Evolutionary conservation across 2,888 invertebrate genomes (phyloP).

Genomic region (Eupithecia subumbrata): DNA sequence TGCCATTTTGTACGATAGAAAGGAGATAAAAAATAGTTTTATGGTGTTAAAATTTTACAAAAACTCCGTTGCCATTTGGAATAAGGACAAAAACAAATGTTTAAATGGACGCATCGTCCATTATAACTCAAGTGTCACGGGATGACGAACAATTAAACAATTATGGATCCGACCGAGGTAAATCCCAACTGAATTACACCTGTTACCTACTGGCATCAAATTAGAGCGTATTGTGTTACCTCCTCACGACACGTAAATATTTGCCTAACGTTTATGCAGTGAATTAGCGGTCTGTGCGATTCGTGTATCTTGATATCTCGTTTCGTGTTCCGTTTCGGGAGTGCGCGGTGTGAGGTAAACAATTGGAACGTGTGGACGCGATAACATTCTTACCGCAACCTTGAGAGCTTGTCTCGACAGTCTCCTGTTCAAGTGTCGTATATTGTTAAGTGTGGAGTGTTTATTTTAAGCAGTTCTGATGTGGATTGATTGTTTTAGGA

Average conservation of each 20-base stretch:
- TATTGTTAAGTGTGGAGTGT: neutral
- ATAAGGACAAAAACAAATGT: constrained; percentile 83
- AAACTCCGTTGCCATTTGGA: constrained; percentile 80
- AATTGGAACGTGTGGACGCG: constrained; percentile 76
- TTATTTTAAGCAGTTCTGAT: constrained; percentile 49
- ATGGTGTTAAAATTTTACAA: constrained; percentile 82
- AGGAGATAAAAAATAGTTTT: constrained; percentile 84
- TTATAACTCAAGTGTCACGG: constrained; percentile 98
- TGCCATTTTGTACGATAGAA: constrained; percentile 85
- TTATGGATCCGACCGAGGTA: constrained; percentile 97
- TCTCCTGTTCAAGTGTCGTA: constrained; percentile 48
- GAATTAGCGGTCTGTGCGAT: constrained; percentile 55
- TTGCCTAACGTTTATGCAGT: constrained; percentile 60
- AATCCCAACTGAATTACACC: constrained; percentile 83
- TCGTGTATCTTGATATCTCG: constrained; percentile 49
- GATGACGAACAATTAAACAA: constrained; percentile 98
- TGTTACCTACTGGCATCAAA: constrained; percentile 81
- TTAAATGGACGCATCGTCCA: constrained; percentile 98
- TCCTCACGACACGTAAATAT: constrained; percentile 70
- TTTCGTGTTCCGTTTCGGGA: constrained; percentile 44
- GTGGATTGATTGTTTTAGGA: constrained; percentile 77
- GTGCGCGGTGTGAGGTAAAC: constrained; percentile 74
- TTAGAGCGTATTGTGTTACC: constrained; percentile 82
- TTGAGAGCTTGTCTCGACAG: constrained; percentile 70
- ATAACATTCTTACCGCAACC: constrained; percentile 75